Evolutionary conservation across 1,140 invertebrate genomes (phyloP).

Genomic region (Drosophila serrata): DNA sequence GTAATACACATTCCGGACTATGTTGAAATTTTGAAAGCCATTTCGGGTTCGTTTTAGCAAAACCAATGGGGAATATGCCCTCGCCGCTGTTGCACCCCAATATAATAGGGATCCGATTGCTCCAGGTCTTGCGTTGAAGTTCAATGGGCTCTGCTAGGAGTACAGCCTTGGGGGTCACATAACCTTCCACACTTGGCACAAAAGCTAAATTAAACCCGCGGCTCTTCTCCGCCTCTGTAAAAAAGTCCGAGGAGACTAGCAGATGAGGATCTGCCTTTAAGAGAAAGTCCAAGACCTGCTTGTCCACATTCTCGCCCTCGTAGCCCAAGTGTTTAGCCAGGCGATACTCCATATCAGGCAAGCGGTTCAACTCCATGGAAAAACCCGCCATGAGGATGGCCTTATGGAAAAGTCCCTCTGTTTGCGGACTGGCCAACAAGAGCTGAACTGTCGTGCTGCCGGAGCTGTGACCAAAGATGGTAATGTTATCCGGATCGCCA

Average conservation of each 20-base stretch:
- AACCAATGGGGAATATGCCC: background rate
- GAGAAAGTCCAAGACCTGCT: constrained; percentile 45
- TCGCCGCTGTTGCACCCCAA: constrained; percentile 59
- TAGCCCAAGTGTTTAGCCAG: constrained; percentile 72
- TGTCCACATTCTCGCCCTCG: constrained; percentile 58
- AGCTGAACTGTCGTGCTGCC: constrained; percentile 84
- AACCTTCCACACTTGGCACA: constrained; percentile 54
- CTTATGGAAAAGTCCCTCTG: constrained; percentile 87
- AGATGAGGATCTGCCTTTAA: constrained; percentile 34
- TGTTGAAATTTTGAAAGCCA: constrained; percentile 6
- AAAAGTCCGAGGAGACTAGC: constrained; percentile 34
- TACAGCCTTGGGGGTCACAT: constrained; percentile 37
- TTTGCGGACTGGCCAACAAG: constrained; percentile 63
- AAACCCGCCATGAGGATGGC: constrained; percentile 87
- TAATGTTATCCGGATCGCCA: constrained; percentile 87
- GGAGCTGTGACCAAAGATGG: constrained; percentile 86
- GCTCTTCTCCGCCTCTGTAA: constrained; percentile 35
- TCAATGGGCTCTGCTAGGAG: constrained; percentile 46
- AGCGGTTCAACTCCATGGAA: constrained; percentile 56
- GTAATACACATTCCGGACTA: constrained; percentile 47
- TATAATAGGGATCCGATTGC: constrained; percentile 66
- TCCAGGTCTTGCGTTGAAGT: constrained; percentile 60
- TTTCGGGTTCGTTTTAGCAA: constrained; percentile 18
- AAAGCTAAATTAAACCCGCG: background rate
- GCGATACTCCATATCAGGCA: constrained; percentile 58